Evolutionary conservation across 2,888 invertebrate species (phyloP).

Genomic region (Noctuana brunneofusca): DNA sequence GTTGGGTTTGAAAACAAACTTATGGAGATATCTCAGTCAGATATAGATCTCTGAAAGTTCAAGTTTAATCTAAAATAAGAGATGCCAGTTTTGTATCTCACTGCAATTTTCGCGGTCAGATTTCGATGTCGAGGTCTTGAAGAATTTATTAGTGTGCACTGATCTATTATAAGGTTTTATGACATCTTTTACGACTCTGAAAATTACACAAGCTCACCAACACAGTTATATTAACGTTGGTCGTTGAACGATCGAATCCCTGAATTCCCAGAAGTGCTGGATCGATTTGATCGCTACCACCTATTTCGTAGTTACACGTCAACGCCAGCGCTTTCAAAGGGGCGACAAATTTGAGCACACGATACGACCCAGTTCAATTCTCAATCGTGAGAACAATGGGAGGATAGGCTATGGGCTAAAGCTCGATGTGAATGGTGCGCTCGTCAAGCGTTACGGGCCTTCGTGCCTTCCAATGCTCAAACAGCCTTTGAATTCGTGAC

Average conservation of each 20-base stretch:
- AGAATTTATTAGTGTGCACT: neutral
- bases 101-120: neutral
- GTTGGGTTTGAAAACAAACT: neutral
- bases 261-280: neutral
- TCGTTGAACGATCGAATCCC: neutral
- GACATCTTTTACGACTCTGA: constrained; percentile 2
- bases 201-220: constrained; percentile 1
- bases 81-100: neutral
- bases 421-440: neutral
- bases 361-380: neutral
- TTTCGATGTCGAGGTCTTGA: constrained; percentile 3
- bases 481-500: constrained; percentile 2
- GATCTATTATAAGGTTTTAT: neutral
- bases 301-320: neutral
- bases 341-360: neutral
- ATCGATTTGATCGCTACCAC: neutral
- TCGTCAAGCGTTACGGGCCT: neutral
- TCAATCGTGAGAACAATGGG: constrained; percentile 1
- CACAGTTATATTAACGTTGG: neutral
- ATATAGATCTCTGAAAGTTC: neutral
- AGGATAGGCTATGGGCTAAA: neutral
- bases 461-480: neutral
- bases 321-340: neutral
- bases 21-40: neutral
- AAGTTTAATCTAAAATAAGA: neutral